Base-by-base conservation (phyloP, 1,140 invertebrate genomes). In the Scaptomyza hsui region DNA sequence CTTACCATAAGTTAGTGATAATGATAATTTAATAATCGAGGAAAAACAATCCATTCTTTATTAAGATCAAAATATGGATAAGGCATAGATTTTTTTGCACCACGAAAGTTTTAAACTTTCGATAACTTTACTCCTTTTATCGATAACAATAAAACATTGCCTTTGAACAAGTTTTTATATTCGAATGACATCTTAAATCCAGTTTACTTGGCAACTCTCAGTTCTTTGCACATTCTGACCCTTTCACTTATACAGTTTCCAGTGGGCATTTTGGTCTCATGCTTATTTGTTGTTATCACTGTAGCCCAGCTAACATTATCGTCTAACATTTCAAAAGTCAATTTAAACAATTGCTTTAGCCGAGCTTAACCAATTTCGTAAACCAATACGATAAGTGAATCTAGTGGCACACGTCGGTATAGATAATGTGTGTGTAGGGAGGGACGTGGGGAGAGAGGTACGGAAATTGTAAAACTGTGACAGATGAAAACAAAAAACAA, bases 361-460 rank as follows among this genome's bases (percentile, higher is more conserved):
- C 73, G 61, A 74, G 56, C 73, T 85, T 76, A 77, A 85, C 72
- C 81, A 85, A 85, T 80, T 85, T 86, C 62, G 76, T 80, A 80
- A 85, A 39, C 69, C 75, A 80, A 86, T 86, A 78, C 64, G 65
- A 74, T 75, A 77, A 72, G 63, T 60, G 63, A 69, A 55, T 61
- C 26, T 41, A 7, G 44, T 68, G 55, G 21, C 52, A 52, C 44
- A 52, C 26, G 10, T 7, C 37, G 29, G 10, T 21, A 29, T 13
- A 41, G 37, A 26, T 13, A n/a, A n/a, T n/a, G n/a, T n/a, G n/a
- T n/a, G n/a, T n/a, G n/a, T 24, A n/a, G 9, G 12, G 9, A 5
- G 2, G 48, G 16, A 2, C 32, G 12, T 5, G 9, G 19, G 26
- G 10, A 3, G 9, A 18, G 26, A 21, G 13, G 55, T 10, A 3